phyloP scores from a whole-genome alignment of 2,113 vertebrate species.

The Charina bottae region DNA sequence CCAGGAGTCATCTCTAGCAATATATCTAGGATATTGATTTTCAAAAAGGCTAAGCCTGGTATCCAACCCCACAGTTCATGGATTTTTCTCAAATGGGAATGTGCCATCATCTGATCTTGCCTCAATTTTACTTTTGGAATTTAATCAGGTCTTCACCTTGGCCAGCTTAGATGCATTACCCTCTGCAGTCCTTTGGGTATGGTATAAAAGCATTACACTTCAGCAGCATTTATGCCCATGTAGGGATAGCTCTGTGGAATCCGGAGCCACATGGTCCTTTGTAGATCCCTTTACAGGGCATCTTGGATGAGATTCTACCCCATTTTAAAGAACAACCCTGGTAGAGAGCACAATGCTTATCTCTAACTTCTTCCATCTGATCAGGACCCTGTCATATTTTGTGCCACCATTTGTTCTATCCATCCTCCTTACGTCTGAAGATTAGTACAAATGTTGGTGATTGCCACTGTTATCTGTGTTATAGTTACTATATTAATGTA shows the following conservation, averaged over 20 bases:
- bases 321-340: background rate
- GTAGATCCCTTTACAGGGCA: background rate
- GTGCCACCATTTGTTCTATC: background rate
- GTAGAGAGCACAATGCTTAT: background rate
- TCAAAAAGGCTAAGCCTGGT: background rate
- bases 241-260: no score
- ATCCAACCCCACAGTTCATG: background rate
- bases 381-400: background rate
- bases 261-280: background rate
- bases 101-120: background rate
- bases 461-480: background rate
- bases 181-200: no score
- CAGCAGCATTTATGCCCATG: no score
- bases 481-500: background rate
- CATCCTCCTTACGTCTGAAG: background rate
- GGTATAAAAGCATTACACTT: no score
- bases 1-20: background rate
- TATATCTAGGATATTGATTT: background rate
- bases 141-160: background rate
- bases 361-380: background rate
- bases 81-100: background rate
- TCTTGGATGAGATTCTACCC: background rate
- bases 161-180: background rate
- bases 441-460: background rate
- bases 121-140: background rate